Conservation (phyloP, 2,113 vertebrate genomes). For the Gopherus evgoodei region DNA sequence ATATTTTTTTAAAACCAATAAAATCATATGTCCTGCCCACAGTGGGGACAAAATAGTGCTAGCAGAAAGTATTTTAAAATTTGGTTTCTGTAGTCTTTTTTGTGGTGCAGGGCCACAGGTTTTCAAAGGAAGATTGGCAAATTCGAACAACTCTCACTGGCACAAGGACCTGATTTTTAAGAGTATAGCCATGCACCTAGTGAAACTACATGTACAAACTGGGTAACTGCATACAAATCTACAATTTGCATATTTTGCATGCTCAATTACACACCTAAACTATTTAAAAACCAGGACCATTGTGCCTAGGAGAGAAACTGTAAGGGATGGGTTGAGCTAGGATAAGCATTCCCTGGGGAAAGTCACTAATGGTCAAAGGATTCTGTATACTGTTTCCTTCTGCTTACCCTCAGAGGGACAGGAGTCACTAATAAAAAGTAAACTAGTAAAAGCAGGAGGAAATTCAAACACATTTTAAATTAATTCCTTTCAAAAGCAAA, state of each 20-base stretch:
- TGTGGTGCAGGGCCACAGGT: not conserved
- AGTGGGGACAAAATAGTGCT: not conserved
- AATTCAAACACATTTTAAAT: slow-evolving; percentile 34
- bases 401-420: slow-evolving; percentile 3
- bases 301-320: not conserved
- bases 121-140: not conserved
- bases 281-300: not conserved
- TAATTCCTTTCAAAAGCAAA: slow-evolving; percentile 53
- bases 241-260: not conserved
- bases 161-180: not conserved
- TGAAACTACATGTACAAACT: not conserved
- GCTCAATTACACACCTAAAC: not conserved
- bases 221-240: not conserved
- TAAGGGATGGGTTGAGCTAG: fast-evolving
- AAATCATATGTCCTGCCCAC: not conserved
- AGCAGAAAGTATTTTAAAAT: not conserved
- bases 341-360: not conserved
- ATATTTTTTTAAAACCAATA: not conserved
- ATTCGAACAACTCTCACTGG: not conserved
- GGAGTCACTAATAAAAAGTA: not conserved
- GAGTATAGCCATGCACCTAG: not conserved
- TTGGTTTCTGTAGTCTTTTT: not conserved
- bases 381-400: not conserved
- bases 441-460: slow-evolving; percentile 3
- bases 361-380: not conserved